A percentile compares a stretch with the other conserved stretches of the same genome.
phyloP scores from a whole-genome alignment of 2,797 vertebrate genomes.

The Myioborus miniatus region DNA sequence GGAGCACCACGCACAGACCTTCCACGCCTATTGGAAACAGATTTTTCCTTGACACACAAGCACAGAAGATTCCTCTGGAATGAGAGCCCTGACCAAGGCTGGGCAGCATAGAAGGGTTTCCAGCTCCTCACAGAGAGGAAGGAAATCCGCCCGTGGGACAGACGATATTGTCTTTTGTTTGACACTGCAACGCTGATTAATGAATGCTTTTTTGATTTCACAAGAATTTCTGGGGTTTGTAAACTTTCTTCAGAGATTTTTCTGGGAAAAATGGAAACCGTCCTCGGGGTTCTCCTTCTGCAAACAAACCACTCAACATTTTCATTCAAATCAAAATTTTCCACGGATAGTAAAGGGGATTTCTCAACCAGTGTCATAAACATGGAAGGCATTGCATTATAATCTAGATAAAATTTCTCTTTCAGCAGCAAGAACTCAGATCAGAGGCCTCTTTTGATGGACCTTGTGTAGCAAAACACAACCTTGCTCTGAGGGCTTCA shows the following conservation, averaged over 20 bases:
- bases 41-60: constrained; percentile 18
- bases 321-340: constrained; percentile 12
- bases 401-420: neutral
- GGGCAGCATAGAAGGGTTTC: neutral
- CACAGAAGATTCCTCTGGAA: constrained; percentile 39
- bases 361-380: neutral
- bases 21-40: constrained; percentile 56
- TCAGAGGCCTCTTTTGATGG: neutral
- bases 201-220: constrained; percentile 48
- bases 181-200: neutral
- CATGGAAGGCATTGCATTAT: neutral
- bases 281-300: neutral
- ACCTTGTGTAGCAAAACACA: neutral
- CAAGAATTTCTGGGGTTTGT: constrained; percentile 56
- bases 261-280: neutral
- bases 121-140: constrained; percentile 24
- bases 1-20: constrained; percentile 5
- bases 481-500: neutral
- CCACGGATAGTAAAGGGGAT: fast-evolving
- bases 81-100: constrained; percentile 14
- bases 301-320: neutral
- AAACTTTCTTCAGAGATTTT: constrained; percentile 40
- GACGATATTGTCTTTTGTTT: constrained; percentile 41
- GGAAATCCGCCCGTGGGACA: constrained; percentile 34
- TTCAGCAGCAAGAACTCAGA: neutral